phyloP scores from a whole-genome alignment of 2,113 vertebrate genomes.

The Ursus arctos region DNA sequence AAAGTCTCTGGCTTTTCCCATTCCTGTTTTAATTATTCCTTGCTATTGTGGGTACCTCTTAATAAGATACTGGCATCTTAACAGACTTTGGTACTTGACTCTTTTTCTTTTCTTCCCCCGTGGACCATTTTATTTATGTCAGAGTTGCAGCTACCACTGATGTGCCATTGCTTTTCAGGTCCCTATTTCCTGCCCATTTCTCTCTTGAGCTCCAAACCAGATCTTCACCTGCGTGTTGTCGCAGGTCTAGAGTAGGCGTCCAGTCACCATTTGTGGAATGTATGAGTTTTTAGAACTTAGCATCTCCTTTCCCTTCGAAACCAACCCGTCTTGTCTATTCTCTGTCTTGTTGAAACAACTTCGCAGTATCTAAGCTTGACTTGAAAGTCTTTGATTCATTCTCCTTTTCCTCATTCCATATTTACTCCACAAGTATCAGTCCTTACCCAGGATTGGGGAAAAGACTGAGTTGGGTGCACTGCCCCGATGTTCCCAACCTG shows the following conservation, averaged over 20 bases:
- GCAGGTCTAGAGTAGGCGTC: neutral
- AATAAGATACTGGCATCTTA: neutral
- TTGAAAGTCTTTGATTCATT: neutral
- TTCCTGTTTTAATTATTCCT: constrained; percentile 14
- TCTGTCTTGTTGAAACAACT: neutral
- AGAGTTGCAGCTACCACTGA: neutral
- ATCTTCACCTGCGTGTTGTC: neutral
- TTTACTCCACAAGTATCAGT: neutral
- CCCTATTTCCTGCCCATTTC: neutral
- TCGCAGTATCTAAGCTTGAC: neutral
- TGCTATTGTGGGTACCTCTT: neutral
- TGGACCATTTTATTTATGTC: neutral
- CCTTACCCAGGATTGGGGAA: neutral
- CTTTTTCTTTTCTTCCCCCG: neutral
- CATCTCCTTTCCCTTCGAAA: neutral
- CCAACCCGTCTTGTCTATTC: neutral
- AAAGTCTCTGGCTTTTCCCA: neutral
- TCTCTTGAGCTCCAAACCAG: neutral
- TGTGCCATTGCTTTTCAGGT: neutral
- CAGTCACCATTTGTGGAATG: neutral
- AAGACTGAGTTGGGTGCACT: neutral
- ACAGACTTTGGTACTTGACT: neutral
- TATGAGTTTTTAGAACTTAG: neutral
- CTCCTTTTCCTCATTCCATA: neutral
- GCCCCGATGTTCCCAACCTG: neutral